Conservation (phyloP, 2,113 vertebrate species). For the Campylomormyrus tamandua region DNA sequence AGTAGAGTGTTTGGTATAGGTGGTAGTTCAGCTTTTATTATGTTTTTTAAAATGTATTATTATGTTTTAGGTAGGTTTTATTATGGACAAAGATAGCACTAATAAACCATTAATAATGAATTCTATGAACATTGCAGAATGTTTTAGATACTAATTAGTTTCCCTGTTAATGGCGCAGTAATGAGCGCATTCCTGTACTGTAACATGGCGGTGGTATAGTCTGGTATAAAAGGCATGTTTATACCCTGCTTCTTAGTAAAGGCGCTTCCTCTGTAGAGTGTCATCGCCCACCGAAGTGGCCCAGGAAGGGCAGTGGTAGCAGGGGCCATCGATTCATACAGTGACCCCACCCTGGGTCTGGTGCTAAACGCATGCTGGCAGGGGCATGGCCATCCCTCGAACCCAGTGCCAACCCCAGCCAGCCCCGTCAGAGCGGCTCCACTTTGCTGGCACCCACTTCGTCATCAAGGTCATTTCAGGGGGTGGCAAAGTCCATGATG, state of each 20-base stretch:
- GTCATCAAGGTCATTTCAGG: not conserved
- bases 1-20: not conserved
- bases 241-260: not conserved
- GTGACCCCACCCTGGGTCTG: not conserved
- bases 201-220: not conserved
- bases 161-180: not conserved
- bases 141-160: not conserved
- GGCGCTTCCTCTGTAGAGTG: not conserved
- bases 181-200: not conserved
- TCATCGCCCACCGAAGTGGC: not conserved
- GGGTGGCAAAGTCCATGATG: not conserved
- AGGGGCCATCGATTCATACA: not conserved
- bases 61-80: not conserved
- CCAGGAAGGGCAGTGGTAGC: not conserved
- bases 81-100: not conserved
- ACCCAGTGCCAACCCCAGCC: not conserved
- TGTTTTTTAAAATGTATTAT: not conserved
- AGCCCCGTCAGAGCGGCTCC: not conserved
- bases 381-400: not conserved
- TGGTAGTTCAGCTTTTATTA: not conserved
- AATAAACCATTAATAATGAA: not conserved
- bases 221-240: not conserved
- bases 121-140: not conserved
- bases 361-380: not conserved
- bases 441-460: not conserved